Evolutionary conservation across 2,888 invertebrate species (phyloP), one percentile per base, ranked within the genome.

Genomic region (Rhamphomyia laevipes): DNA sequence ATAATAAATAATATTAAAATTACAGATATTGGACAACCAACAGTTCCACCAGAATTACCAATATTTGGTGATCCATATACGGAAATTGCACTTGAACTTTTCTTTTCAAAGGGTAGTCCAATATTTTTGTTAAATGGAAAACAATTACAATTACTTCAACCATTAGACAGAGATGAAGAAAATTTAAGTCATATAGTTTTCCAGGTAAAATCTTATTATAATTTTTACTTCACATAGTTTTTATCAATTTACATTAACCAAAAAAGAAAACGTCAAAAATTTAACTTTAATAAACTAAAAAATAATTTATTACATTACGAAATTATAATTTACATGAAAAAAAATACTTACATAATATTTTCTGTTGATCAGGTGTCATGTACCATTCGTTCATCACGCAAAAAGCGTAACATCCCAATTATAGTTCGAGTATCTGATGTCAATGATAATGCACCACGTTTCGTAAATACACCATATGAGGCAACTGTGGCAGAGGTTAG

Each of bases 381-480:
- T 67, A 85, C 86, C 56, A 81, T 88, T 59, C 82, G 81, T 72
- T 76, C 82, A 46, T 84, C 86, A 42, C 81, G 81, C 68, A 87
- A 86, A 67, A 82, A 85, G 66, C 78, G 86, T 56, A 87, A 85
- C 54, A 86, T 90, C 67, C 91, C 91, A 49, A 83, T 91, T 59
- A 89, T 91, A 65, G 89, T 90, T 57, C 77, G 91, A 71, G 86
- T 91, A 60, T 88, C 87, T 35, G 91, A 92, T 72, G 81, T 91
- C 66, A 91, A 92, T 66, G 91, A 92, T 71, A 92, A 92, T 71
- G 81, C 84, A 47, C 91, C 91, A 27, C 76, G 81, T 62, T 91
- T 92, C 71, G 76, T 85, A 64, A 85, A 84, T 63, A 82, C 83
- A 51, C 88, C 90, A 43, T 91, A 91, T 66, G 83, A 85, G 70